Base-by-base conservation (phyloP, 2,113 vertebrate genomes). In the Rhea americana region DNA sequence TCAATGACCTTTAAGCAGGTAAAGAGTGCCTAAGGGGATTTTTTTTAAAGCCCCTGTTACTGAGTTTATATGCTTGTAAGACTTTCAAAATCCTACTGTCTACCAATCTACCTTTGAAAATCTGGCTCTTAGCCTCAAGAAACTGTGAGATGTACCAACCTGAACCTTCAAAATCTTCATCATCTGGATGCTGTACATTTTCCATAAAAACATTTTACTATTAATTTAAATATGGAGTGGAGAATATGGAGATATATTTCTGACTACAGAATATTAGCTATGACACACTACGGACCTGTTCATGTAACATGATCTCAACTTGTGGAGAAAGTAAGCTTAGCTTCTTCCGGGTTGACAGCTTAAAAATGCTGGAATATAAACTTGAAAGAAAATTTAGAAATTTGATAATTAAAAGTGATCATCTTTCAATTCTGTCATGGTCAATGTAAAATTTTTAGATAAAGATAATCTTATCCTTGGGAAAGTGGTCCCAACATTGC, bases 31-130 rank as follows among this genome's bases (percentile, higher is more conserved):
- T 37, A 37, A 18, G 26, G 41, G 53, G 26, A 67, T 66, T 48
- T 91, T 91, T 61, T 89, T 87, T n/a, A 73, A 89, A 89, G 63
- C 35, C 47, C 89, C 28, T 86, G 17, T 70, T 82, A 76, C 86
- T 74, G 75, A 85, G 89, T 92, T 91, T 85, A 66, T 75, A 26
- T 63, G 30, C 30, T n/a, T 58, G 7, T 73, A 77, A 77, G n/a
- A 66, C 70, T 59, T 74, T 91, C 13, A 92, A 80, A 93, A 77
- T 82, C 89, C 50, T 41, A 22, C 16, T 65, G 43, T 28, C 67
- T 72, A 47, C n/a, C 26, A 68, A 68, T 47, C 28, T 71, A 21
- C 43, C 65, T 88, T 94, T 82, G 37, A 91, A 91, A 93, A 94
- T 50, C 43, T 0, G 2, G 1, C 75, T 76, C 71, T 82, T 58